A percentile compares a stretch with the other conserved stretches of the same genome.
Evolutionary conservation across 2,113 vertebrate species (phyloP).

Genomic region (Amia ocellicauda): DNA sequence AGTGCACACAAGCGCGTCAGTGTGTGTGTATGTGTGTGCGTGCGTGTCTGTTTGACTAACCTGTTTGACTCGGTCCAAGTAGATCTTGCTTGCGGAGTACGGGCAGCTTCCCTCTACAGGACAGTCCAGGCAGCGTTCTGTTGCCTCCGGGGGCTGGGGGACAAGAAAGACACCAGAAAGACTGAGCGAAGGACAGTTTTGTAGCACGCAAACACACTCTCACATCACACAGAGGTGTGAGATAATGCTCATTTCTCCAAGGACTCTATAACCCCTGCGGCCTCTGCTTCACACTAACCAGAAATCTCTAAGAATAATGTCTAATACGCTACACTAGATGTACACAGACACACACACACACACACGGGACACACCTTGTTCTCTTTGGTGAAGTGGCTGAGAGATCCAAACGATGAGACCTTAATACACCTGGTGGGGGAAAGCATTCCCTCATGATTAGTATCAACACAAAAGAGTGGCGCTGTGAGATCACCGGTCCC

Average conservation of each 20-base stretch:
- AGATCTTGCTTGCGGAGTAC: slow-evolving; percentile 75
- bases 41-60: slow-evolving; percentile 30
- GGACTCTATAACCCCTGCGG: too few species aligned
- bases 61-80: slow-evolving; percentile 63
- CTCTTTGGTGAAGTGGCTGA: slow-evolving; percentile 72
- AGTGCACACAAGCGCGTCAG: too few species aligned
- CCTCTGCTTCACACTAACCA: too few species aligned
- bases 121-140: slow-evolving; percentile 68
- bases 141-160: slow-evolving; percentile 64
- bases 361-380: slow-evolving; percentile 57
- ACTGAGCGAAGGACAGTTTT: neutral
- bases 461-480: too few species aligned
- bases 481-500: neutral
- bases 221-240: too few species aligned
- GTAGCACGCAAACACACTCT: too few species aligned
- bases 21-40: too few species aligned
- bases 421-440: slow-evolving; percentile 67
- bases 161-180: neutral
- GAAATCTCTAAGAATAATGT: too few species aligned
- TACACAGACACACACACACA: too few species aligned
- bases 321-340: too few species aligned
- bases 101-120: slow-evolving; percentile 62
- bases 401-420: slow-evolving; percentile 74
- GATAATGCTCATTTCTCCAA: too few species aligned
- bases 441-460: slow-evolving; percentile 10